Percentiles rank a stretch among this genome's conserved stretches.
phyloP scores from a whole-genome alignment of 2,888 invertebrate species.

The Lagria hirta region DNA sequence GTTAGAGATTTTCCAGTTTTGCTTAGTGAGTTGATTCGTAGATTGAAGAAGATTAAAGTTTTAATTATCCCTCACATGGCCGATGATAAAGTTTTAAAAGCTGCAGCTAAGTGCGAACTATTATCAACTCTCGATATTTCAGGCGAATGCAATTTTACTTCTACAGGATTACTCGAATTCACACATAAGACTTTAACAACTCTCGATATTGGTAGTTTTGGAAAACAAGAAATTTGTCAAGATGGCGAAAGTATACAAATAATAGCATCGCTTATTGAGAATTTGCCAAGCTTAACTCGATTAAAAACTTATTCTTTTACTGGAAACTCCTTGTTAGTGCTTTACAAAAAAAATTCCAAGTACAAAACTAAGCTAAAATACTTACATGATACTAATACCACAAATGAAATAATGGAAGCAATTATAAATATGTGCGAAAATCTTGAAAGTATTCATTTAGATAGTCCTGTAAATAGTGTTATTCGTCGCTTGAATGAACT shows the following conservation, averaged over 20 bases:
- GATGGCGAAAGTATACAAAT: conserved; percentile 52
- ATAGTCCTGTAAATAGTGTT: conserved; percentile 56
- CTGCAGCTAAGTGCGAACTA: conserved; percentile 59
- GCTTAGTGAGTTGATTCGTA: conserved; percentile 63
- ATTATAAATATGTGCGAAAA: conserved; percentile 64
- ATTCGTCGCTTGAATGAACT: conserved; percentile 49
- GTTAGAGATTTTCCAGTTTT: conserved; percentile 67
- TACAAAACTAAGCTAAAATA: conserved; percentile 68
- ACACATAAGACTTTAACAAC: conserved; percentile 61
- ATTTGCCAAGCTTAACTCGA: conserved; percentile 65
- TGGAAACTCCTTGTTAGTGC: conserved; percentile 62
- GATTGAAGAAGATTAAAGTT: conserved; percentile 61
- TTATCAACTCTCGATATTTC: conserved; percentile 67
- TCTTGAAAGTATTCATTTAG: conserved; percentile 66
- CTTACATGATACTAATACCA: conserved; percentile 67
- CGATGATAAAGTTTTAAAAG: conserved; percentile 67
- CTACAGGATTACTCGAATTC: conserved; percentile 64
- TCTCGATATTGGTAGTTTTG: conserved; percentile 69
- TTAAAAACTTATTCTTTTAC: conserved; percentile 70
- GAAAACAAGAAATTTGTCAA: conserved; percentile 65
- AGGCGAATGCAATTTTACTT: conserved; percentile 69
- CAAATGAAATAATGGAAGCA: conserved; percentile 60
- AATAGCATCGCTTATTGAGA: conserved; percentile 63
- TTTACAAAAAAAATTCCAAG: conserved; percentile 58
- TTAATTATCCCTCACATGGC: conserved; percentile 71